Conservation (phyloP, 2,888 invertebrate species). For the Drosophila dives region DNA sequence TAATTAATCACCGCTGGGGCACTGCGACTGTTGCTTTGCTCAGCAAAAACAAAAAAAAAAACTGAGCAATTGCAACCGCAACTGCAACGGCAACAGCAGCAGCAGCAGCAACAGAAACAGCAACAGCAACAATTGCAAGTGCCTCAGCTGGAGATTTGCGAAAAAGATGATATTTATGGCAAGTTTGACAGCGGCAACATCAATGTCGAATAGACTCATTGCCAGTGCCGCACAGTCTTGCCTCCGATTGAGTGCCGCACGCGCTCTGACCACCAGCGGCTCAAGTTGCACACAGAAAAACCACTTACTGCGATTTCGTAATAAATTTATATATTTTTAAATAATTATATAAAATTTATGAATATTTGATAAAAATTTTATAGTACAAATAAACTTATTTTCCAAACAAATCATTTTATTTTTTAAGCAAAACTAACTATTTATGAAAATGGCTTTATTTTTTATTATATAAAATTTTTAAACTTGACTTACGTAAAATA, state of each 20-base stretch:
- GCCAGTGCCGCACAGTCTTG: slow-evolving; percentile 49
- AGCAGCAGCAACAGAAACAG: neutral
- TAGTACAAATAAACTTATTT: neutral
- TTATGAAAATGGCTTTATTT: neutral
- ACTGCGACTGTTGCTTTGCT: slow-evolving; percentile 27
- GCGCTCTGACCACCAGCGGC: slow-evolving; percentile 73
- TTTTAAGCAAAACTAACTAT: neutral
- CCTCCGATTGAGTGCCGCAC: slow-evolving; percentile 75
- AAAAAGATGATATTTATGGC: slow-evolving; percentile 83
- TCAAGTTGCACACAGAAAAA: slow-evolving; percentile 11
- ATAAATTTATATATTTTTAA: too few species aligned
- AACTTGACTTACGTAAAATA: neutral
- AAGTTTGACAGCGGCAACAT: slow-evolving; percentile 81
- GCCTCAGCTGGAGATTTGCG: slow-evolving; percentile 78
- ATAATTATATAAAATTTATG: neutral
- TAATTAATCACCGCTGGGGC: slow-evolving; percentile 80
- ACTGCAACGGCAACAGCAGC: slow-evolving; percentile 1
- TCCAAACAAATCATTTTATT: neutral
- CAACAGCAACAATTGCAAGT: slow-evolving; percentile 46
- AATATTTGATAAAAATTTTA: neutral
- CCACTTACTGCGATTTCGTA: neutral
- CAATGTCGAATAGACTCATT: slow-evolving; percentile 72
- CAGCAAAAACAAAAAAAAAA: slow-evolving; percentile 30
- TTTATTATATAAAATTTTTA: neutral
- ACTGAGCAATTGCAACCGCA: slow-evolving; percentile 32